Evolutionary conservation across 2,113 vertebrate genomes (phyloP), one percentile per base, ranked within the genome.

Genomic region (Columbina picui): DNA sequence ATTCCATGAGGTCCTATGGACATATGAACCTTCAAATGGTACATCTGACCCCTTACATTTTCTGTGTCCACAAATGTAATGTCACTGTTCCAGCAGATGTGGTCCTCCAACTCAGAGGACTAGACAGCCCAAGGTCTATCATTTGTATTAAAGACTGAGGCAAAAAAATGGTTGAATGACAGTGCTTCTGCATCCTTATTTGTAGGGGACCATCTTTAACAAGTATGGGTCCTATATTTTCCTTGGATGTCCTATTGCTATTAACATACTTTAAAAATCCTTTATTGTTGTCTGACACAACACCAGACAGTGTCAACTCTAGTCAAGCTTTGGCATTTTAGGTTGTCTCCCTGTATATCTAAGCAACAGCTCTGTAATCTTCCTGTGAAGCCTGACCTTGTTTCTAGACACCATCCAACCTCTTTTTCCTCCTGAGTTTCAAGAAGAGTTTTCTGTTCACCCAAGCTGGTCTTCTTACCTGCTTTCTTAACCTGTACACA

Each of bases 151-250:
- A 78, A 29, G 17, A 45, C 23, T 10, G 26, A 60, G 13, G 8
- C 10, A 8, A 43, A 77, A 84, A 74, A 20, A 5, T 0, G 2
- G 34, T 1, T 17, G 8, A 60, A 23, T 25, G 16, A 8, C 8
- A 45, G 26, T 5, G 5, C 16, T 30, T 61, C 45, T 70, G 17
- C 49, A 70, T 3, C 9, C 4, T 18, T 45, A 12, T 50, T 82
- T 77, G 27, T 25, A 76, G 47, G 47, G 12, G 6, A 45, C 32
- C 18, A 65, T 10, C 27, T 65, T 60, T 21, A 60, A 19, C 5
- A 55, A 29, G 6, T 16, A 49, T 4, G 34, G 6, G 9, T 39
- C 17, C 23, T 39, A 4, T 13, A 14, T 41, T 61, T 85, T 70
- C 17, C 17, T 57, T 69, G 13, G 26, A 10, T 1, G 2, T 68